Conservation (phyloP, 2,888 invertebrate genomes). For the Idaea biselata region DNA sequence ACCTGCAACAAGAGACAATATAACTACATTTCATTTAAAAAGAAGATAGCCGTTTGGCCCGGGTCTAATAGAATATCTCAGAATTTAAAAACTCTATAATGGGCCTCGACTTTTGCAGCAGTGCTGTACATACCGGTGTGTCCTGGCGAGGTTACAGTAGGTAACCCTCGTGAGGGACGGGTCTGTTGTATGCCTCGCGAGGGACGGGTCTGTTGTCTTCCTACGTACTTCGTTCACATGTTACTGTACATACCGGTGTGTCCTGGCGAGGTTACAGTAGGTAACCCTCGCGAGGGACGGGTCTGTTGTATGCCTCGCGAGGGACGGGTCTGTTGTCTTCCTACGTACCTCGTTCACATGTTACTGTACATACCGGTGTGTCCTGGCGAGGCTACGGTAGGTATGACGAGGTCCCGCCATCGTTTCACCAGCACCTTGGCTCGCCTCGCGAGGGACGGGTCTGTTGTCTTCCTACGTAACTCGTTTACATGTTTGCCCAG, state of each 20-base stretch:
- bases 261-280: slow-evolving; percentile 65
- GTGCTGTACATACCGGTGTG: slow-evolving; percentile 55
- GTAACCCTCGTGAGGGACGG: slow-evolving; percentile 94
- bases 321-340: slow-evolving; percentile 89
- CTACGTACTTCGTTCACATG: slow-evolving; percentile 95
- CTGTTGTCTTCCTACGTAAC: slow-evolving; percentile 90
- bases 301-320: slow-evolving; percentile 95
- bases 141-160: slow-evolving; percentile 65
- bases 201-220: slow-evolving; percentile 89
- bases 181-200: slow-evolving; percentile 95
- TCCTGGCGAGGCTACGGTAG: slow-evolving; percentile 65
- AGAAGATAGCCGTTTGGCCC: no score
- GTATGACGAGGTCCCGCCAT: slow-evolving; percentile 94
- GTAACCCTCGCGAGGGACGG: slow-evolving; percentile 94
- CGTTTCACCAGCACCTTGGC: slow-evolving; percentile 95
- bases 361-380: slow-evolving; percentile 51
- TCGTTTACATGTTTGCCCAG: slow-evolving; percentile 96
- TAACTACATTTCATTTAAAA: no score
- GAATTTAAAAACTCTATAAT: no score
- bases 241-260: slow-evolving; percentile 51
- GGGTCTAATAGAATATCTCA: no score
- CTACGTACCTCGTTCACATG: slow-evolving; percentile 95
- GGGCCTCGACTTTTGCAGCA: no score
- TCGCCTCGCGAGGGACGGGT: slow-evolving; percentile 91
- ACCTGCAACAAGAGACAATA: slow-evolving; percentile 38